A percentile compares a stretch with the other conserved stretches of the same genome.
Conservation (phyloP, 1,140 invertebrate genomes). For the Cydia fagiglandana region DNA sequence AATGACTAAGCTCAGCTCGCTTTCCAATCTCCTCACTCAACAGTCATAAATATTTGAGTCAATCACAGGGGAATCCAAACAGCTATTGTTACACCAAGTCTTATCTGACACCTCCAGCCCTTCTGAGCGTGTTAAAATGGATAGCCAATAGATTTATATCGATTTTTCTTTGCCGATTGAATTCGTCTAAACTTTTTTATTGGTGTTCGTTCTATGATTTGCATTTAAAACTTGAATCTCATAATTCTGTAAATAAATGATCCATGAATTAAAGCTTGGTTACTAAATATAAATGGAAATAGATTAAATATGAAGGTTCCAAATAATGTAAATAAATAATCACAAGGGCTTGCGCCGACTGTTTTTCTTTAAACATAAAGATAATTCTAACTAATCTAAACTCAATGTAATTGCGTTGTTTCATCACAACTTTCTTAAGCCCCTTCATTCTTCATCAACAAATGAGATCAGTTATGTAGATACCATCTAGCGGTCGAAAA, state of each 20-base stretch:
- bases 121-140: background rate
- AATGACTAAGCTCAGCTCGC: background rate
- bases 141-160: slow-evolving; percentile 12
- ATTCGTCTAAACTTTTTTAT: background rate
- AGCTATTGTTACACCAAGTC: slow-evolving; percentile 8
- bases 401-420: no score
- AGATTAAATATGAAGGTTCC: no score
- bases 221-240: background rate
- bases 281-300: no score
- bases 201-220: background rate
- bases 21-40: background rate
- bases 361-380: no score
- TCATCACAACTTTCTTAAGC: no score
- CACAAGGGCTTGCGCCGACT: no score
- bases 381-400: no score
- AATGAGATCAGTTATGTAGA: no score
- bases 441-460: no score
- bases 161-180: background rate
- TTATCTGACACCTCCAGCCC: slow-evolving; percentile 8
- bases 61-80: background rate
- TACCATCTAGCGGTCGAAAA: no score
- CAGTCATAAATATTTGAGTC: slow-evolving; percentile 1
- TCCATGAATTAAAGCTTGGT: no score
- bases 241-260: background rate
- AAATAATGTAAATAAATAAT: no score